Percentiles rank a stretch among this genome's conserved stretches.
These are phyloP conservation scores for Drosophila nigricruria DNA, from an alignment of 2,888 invertebrate genomes.

Conservation along the genomic window DNA sequence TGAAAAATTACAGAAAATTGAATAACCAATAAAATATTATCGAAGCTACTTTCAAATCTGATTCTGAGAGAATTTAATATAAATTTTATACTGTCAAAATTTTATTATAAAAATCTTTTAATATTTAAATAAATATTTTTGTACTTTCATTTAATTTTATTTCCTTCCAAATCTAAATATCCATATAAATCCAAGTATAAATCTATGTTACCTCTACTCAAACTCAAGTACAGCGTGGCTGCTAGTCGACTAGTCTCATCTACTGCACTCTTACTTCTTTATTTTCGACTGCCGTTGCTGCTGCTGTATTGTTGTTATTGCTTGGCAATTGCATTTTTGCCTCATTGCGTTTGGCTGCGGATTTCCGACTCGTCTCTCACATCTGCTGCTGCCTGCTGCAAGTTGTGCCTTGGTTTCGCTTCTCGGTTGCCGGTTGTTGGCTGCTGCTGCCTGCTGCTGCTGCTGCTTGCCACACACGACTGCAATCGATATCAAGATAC, in stretches of 20 bases:
- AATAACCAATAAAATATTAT: too few relatives aligned
- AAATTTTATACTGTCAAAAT: too few relatives aligned
- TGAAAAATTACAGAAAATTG: too few relatives aligned
- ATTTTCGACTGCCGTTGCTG: slow-evolving; percentile 10
- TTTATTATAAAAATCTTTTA: neutral
- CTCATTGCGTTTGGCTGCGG: slow-evolving; percentile 63
- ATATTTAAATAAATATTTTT: too few relatives aligned
- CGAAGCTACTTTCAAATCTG: too few relatives aligned
- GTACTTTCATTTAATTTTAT: too few relatives aligned
- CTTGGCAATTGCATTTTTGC: slow-evolving; percentile 71
- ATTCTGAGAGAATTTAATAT: too few relatives aligned
- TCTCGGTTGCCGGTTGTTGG: slow-evolving; percentile 23
- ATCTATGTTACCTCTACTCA: too few relatives aligned
- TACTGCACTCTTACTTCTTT: neutral
- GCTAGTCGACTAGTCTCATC: neutral
- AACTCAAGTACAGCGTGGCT: neutral
- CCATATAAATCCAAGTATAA: too few relatives aligned
- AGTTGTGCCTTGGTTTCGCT: slow-evolving; percentile 12
- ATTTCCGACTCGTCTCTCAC: slow-evolving; percentile 48
- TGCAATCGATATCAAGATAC: slow-evolving; percentile 80
- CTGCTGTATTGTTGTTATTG: slow-evolving; percentile 27
- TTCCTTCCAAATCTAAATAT: too few relatives aligned
- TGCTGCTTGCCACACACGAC: slow-evolving; percentile 48
- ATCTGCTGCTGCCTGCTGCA: slow-evolving; percentile 29
- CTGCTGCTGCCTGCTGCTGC: slow-evolving; percentile 14